Conservation (phyloP, 2,888 invertebrate genomes). For the Trachelus troglodyta region DNA sequence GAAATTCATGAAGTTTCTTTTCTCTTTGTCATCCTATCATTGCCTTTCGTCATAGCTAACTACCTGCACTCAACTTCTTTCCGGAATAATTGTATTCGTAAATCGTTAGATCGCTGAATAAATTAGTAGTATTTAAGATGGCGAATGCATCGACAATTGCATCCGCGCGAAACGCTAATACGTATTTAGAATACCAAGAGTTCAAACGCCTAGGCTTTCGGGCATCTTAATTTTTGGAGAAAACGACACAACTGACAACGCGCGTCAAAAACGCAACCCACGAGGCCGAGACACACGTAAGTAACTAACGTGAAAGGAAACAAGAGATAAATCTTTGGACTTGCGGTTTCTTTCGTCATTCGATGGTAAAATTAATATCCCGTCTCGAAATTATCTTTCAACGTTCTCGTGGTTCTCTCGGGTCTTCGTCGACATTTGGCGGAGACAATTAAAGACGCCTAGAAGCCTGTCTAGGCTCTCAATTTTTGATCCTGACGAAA, state of each 20-base stretch:
- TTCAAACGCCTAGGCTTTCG: background rate
- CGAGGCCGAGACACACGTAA: background rate
- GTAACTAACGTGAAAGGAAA: background rate
- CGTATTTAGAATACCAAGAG: background rate
- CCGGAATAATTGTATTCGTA: background rate
- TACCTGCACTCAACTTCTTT: background rate
- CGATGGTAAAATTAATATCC: no score
- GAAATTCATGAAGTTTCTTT: background rate
- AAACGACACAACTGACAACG: background rate
- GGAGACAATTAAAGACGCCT: constrained; percentile 50
- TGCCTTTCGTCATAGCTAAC: background rate
- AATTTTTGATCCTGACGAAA: constrained; percentile 36
- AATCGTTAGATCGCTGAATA: background rate
- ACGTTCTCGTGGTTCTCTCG: background rate
- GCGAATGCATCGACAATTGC: background rate
- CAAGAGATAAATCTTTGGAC: background rate
- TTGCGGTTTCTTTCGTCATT: background rate
- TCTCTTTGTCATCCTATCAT: background rate
- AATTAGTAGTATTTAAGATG: background rate
- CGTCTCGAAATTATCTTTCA: background rate
- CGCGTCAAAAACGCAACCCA: background rate
- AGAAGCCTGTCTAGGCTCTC: constrained; percentile 50
- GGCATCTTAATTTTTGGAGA: background rate
- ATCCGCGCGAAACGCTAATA: background rate
- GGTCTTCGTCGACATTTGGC: background rate